phyloP scores from a whole-genome alignment of 2,113 vertebrate genomes.

The Gracilinanus agilis region DNA sequence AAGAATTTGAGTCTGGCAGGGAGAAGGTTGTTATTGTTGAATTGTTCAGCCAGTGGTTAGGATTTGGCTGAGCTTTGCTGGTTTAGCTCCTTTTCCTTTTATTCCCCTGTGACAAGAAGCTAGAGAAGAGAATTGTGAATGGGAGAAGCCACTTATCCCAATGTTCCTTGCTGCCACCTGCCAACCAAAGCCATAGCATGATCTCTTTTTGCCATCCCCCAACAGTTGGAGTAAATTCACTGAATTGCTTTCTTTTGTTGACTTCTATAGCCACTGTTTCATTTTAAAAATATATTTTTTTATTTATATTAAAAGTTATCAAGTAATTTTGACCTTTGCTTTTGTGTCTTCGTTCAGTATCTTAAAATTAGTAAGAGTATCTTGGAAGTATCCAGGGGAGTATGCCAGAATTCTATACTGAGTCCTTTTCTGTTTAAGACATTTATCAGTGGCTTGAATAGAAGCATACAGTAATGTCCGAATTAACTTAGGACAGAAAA shows the following conservation, averaged over 20 bases:
- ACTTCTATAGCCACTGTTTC: neutral
- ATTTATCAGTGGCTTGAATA: neutral
- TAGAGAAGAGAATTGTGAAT: neutral
- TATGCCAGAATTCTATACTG: neutral
- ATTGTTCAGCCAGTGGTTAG: neutral
- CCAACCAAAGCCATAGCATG: neutral
- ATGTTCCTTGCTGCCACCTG: neutral
- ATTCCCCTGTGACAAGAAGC: neutral
- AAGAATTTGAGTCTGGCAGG: neutral
- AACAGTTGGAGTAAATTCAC: neutral
- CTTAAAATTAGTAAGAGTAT: neutral
- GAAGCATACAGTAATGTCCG: neutral
- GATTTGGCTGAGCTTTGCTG: neutral
- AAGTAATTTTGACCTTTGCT: neutral
- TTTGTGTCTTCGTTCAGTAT: neutral
- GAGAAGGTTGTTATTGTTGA: neutral
- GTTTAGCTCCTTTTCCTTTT: neutral
- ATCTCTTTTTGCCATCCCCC: neutral
- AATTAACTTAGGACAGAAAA: neutral
- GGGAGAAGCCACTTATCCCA: neutral
- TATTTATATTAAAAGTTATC: neutral
- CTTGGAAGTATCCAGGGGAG: neutral
- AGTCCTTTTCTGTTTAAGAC: neutral
- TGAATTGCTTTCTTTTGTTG: neutral
- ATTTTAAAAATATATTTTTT: neutral